Base-by-base conservation (phyloP, 2,888 invertebrate species). In the Ligdia adustata region DNA sequence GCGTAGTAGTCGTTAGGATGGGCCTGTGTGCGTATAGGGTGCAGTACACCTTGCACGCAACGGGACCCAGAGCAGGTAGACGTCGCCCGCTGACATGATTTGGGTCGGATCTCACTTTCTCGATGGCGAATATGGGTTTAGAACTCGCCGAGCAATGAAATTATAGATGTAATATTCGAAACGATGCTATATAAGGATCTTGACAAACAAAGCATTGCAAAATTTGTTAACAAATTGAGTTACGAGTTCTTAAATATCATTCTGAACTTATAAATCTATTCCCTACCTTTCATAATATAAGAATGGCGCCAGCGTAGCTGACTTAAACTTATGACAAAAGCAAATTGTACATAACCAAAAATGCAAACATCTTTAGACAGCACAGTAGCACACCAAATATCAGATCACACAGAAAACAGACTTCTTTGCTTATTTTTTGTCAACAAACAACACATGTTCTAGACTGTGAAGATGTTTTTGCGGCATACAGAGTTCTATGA, bases 51-150 rank as follows among this genome's bases (percentile, higher is more conserved):
- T 88, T 88, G 88, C 88, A 80, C 78, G 83, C 87, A 87, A 88
- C 87, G 89, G 88, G 84, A 89, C 71, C 72, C 76, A 62, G 62
- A 79, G 87, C 88, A 90, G 89, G 88, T 88, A 89, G 85, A 79
- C 60, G 50, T 67, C 69, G 73, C 68, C 70, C 62, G 75, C 79
- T 83, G 84, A 82, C 82, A 83, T 75, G 74, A 79, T 80, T 83
- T 71, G 70, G 72, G 69, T 77, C 81, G 77, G 79, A 79, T 80
- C 80, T 79, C 67, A 78, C 79, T 82, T 79, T 80, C 78, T 69
- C 57, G 66, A 64, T 74, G 64, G 79, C 82, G 77, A 83, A 84
- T 84, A 86, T 80, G 75, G 73, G 62, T 72, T 71, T 66, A 45
- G 52, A 64, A 67, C 59, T 61, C 57, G 56, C 59, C 55, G 53